Percentiles rank a stretch among this genome's conserved stretches.
These are phyloP conservation scores for Drosophila bocqueti DNA, from an alignment of 1,140 invertebrate genomes.

Conservation along the genomic window DNA sequence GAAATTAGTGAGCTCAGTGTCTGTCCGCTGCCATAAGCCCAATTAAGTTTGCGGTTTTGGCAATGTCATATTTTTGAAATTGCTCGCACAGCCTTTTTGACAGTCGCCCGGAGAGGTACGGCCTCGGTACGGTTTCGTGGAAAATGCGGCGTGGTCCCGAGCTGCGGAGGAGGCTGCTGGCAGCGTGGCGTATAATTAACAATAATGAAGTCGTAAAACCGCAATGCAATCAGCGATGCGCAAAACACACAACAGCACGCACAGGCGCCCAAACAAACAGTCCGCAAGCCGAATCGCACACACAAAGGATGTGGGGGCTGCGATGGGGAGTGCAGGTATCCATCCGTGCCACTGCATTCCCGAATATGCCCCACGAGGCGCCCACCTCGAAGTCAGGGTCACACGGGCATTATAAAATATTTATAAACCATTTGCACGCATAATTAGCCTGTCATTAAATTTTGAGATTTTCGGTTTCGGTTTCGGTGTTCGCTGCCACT, in stretches of 20 bases:
- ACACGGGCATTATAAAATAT: slow-evolving; percentile 73
- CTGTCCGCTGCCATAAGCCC: slow-evolving; percentile 24
- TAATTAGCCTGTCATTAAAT: slow-evolving; percentile 83
- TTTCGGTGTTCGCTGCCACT: slow-evolving; percentile 11
- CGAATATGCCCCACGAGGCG: slow-evolving; percentile 7
- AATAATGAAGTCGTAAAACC: slow-evolving; percentile 84
- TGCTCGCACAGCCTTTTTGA: slow-evolving; percentile 46
- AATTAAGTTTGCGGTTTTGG: slow-evolving; percentile 41
- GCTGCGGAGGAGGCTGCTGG: slow-evolving; percentile 40
- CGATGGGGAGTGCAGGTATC: slow-evolving; percentile 1
- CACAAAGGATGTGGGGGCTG: slow-evolving; percentile 1
- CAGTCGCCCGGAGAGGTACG: slow-evolving; percentile 42
- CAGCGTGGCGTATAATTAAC: slow-evolving; percentile 75
- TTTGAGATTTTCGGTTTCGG: slow-evolving; percentile 73
- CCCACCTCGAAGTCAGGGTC: slow-evolving; percentile 64
- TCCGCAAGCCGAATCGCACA: slow-evolving; percentile 62
- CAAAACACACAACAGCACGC: slow-evolving; percentile 69
- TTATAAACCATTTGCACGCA: slow-evolving; percentile 83
- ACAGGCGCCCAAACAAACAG: slow-evolving; percentile 38
- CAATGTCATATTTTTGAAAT: slow-evolving; percentile 46
- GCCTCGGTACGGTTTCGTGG: not conserved
- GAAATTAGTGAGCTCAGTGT: slow-evolving; percentile 32
- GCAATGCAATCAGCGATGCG: slow-evolving; percentile 83
- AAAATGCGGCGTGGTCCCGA: slow-evolving; percentile 7
- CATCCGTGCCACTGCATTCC: slow-evolving; percentile 19